Evolutionary conservation across 1,140 invertebrate genomes (phyloP).

Genomic region (Drosophila pectinifera): DNA sequence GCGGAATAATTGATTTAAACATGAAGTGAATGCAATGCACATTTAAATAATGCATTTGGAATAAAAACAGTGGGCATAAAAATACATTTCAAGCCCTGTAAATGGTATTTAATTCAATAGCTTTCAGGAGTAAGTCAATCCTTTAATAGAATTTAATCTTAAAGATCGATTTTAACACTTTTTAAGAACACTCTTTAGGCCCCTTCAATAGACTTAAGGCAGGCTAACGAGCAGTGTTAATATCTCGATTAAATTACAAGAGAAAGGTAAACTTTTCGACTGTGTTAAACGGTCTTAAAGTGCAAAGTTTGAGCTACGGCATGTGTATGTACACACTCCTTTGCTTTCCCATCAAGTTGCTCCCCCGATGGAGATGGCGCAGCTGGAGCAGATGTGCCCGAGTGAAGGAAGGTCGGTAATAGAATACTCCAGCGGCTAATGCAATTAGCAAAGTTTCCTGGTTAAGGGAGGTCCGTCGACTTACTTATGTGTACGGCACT

Average conservation of each 20-base stretch:
- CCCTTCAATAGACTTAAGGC: not conserved
- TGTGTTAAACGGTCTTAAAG: constrained; percentile 26
- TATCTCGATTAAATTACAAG: not conserved
- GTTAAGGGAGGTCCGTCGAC: constrained; percentile 22
- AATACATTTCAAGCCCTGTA: not conserved
- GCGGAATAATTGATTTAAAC: constrained; percentile 34
- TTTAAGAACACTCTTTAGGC: no score
- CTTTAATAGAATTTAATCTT: not conserved
- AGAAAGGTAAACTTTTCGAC: constrained; percentile 15
- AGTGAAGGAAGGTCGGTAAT: constrained; percentile 34
- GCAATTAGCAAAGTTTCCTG: constrained; percentile 59
- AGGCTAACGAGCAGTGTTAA: constrained; percentile 8
- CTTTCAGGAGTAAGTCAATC: not conserved
- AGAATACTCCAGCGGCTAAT: constrained; percentile 51
- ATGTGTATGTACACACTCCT: constrained; percentile 9
- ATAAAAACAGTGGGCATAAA: constrained; percentile 7
- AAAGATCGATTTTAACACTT: no score
- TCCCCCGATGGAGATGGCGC: constrained; percentile 6
- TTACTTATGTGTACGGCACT: constrained; percentile 21
- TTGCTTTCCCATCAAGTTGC: constrained; percentile 2
- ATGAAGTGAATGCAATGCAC: constrained; percentile 14
- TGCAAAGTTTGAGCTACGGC: constrained; percentile 20
- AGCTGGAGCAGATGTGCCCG: constrained; percentile 41
- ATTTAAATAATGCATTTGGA: constrained; percentile 21
- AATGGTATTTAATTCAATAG: constrained; percentile 6